Percentiles rank a stretch among this genome's conserved stretches.
Conservation (phyloP, 1,140 invertebrate genomes). For the Aphelenchoides avenae region DNA sequence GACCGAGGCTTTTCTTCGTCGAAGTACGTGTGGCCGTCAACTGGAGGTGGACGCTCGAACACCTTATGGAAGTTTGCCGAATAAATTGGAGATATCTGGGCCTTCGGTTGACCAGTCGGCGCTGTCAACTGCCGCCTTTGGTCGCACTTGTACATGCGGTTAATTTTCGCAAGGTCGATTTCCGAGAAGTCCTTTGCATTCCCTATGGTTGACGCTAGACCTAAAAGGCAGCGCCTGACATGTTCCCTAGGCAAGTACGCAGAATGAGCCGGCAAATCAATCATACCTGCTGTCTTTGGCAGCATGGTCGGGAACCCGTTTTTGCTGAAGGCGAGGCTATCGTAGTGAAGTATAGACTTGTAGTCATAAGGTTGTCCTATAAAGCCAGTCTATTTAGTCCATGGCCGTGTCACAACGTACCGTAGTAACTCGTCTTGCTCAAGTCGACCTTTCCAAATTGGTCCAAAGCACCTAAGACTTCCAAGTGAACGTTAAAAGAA, state of each 20-base stretch:
- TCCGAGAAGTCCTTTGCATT: slow-evolving; percentile 58
- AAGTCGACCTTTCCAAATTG: slow-evolving; percentile 61
- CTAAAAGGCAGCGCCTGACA: too few species aligned
- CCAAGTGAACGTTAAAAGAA: slow-evolving; percentile 21
- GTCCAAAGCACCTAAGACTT: slow-evolving; percentile 47
- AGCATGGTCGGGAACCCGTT: slow-evolving; percentile 59
- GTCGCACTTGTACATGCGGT: slow-evolving; percentile 58
- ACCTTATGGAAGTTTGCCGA: slow-evolving; percentile 11
- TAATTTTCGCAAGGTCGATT: slow-evolving; percentile 54
- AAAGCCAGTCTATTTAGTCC: neutral
- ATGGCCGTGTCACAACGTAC: neutral
- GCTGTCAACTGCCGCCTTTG: slow-evolving; percentile 8
- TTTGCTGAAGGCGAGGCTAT: slow-evolving; percentile 58
- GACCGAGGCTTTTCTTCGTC: slow-evolving; percentile 1
- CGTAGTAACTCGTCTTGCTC: slow-evolving; percentile 57
- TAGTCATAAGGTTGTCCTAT: slow-evolving; percentile 57
- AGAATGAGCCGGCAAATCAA: slow-evolving; percentile 2
- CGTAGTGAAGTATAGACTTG: slow-evolving; percentile 56
- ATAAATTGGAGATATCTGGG: slow-evolving; percentile 42
- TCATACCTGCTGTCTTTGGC: slow-evolving; percentile 52
- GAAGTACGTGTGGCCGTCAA: slow-evolving; percentile 16
- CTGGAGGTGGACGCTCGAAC: slow-evolving; percentile 14
- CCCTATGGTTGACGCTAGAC: slow-evolving; percentile 55
- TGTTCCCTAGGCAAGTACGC: too few species aligned
- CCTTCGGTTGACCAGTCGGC: slow-evolving; percentile 33